Evolutionary conservation across 2,113 vertebrate species (phyloP).

Genomic region (Toxotes chatareus): DNA sequence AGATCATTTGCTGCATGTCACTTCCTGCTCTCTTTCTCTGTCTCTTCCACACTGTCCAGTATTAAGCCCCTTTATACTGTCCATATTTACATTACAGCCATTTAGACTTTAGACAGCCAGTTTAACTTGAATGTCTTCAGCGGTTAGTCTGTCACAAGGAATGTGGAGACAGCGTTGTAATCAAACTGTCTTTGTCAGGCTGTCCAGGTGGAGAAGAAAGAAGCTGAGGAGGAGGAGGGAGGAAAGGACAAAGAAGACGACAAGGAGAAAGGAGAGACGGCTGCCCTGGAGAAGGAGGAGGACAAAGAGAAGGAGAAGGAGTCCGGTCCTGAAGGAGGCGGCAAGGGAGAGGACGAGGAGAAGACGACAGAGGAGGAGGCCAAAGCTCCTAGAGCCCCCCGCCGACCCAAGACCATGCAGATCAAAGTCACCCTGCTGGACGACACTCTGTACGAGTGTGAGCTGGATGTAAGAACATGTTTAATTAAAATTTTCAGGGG

Average conservation of each 20-base stretch:
- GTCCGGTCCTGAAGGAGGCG: slow-evolving; percentile 71
- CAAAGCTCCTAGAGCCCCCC: slow-evolving; percentile 84
- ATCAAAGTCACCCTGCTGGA: slow-evolving; percentile 95
- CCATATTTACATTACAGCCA: too few relatives aligned
- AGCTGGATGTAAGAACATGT: slow-evolving; percentile 89
- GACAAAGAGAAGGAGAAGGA: slow-evolving; percentile 77
- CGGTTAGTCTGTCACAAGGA: neutral
- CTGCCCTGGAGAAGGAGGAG: slow-evolving; percentile 34
- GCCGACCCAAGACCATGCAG: slow-evolving; percentile 90
- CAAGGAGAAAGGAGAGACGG: slow-evolving; percentile 5
- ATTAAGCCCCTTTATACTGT: too few relatives aligned
- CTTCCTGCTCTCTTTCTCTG: too few relatives aligned
- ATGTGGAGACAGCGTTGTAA: neutral
- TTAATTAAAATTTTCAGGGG: neutral
- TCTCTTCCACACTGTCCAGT: too few relatives aligned
- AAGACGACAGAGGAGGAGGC: slow-evolving; percentile 83
- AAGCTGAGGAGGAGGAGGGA: slow-evolving; percentile 81
- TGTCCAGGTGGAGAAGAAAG: slow-evolving; percentile 87
- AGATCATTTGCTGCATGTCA: too few relatives aligned
- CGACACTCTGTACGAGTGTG: slow-evolving; percentile 90
- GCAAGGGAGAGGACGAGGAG: slow-evolving; percentile 77
- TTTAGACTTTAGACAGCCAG: too few relatives aligned
- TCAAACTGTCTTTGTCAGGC: slow-evolving; percentile 64
- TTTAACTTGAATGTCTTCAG: neutral
- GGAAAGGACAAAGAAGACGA: slow-evolving; percentile 69